These are phyloP conservation scores for Cotesia glomerata DNA, from an alignment of 1,140 invertebrate genomes.

Conservation along the genomic window DNA sequence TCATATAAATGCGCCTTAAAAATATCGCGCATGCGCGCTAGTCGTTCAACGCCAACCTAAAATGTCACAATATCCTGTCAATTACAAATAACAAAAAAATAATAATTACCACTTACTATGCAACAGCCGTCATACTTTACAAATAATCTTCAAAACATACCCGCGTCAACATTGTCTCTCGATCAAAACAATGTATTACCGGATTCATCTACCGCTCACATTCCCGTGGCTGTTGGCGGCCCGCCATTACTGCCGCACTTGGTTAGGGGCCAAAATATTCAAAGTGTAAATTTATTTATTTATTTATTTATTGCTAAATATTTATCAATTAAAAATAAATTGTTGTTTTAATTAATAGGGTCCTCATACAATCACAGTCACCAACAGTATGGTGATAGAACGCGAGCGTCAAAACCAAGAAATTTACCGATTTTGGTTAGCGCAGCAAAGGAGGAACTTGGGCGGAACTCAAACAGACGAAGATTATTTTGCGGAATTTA, in stretches of 20 bases:
- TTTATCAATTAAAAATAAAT: neutral
- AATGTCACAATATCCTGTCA: too few species aligned
- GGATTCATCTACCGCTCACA: slow-evolving; percentile 14
- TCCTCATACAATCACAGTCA: slow-evolving; percentile 47
- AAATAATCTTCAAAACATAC: slow-evolving; percentile 10
- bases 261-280: slow-evolving; percentile 43
- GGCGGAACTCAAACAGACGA: slow-evolving; percentile 23
- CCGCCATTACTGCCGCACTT: slow-evolving; percentile 46
- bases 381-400: slow-evolving; percentile 46
- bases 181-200: slow-evolving; percentile 12
- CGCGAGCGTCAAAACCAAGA: slow-evolving; percentile 47
- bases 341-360: slow-evolving; percentile 35
- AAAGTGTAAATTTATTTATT: slow-evolving; percentile 36
- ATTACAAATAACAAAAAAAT: too few species aligned
- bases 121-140: neutral
- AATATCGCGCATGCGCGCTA: too few species aligned
- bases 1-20: too few species aligned
- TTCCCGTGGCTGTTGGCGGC: slow-evolving; percentile 28
- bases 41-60: too few species aligned
- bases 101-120: neutral
- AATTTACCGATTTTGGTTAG: slow-evolving; percentile 44
- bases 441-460: slow-evolving; percentile 33
- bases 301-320: neutral
- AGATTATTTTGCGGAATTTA: slow-evolving; percentile 49
- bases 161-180: slow-evolving; percentile 4